Evolutionary conservation across 2,888 invertebrate species (phyloP).

Genomic region (Vesta saturnalis): DNA sequence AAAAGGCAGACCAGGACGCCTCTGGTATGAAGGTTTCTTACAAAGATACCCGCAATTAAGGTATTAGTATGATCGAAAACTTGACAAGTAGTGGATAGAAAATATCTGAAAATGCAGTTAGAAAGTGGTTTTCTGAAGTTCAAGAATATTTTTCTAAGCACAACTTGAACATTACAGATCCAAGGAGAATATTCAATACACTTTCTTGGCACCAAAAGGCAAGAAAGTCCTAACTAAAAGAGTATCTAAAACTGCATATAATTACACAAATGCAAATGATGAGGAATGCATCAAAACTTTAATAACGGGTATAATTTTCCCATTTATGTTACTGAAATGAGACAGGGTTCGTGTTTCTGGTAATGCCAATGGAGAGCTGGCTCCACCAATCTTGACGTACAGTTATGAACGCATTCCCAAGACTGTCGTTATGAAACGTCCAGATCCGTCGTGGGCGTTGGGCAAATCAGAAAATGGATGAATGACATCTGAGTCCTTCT

Average conservation of each 20-base stretch:
- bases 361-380: constrained; percentile 39
- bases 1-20: background rate
- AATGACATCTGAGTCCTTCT: constrained; percentile 59
- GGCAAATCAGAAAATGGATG: constrained; percentile 59
- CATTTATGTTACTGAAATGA: background rate
- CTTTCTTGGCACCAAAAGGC: too few relatives aligned
- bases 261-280: too few relatives aligned
- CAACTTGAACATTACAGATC: background rate
- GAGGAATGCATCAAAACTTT: background rate
- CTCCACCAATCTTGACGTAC: constrained; percentile 42
- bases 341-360: constrained; percentile 10
- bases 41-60: background rate
- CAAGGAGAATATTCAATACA: background rate
- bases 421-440: constrained; percentile 43
- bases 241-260: too few relatives aligned
- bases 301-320: background rate
- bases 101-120: background rate
- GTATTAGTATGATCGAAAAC: background rate
- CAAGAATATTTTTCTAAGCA: background rate
- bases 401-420: constrained; percentile 51
- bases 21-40: background rate
- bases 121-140: background rate
- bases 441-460: constrained; percentile 51
- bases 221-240: too few relatives aligned
- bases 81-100: background rate